Base-by-base conservation (phyloP, 2,888 invertebrate species). In the Archaeoteleia sp. region DNA sequence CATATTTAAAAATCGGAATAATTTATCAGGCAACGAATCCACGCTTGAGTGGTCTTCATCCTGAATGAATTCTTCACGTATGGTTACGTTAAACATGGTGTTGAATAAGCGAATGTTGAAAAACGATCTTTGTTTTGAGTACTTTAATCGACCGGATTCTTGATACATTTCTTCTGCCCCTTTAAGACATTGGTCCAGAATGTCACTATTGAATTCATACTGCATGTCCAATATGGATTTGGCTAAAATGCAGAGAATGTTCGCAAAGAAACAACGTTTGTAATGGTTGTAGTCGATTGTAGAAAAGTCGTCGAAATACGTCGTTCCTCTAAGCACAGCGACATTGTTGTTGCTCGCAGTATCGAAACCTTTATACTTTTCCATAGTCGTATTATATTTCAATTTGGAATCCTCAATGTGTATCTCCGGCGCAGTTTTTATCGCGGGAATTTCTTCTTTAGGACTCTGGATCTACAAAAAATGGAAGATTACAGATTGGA, bases 201-300 rank as follows among this genome's bases (percentile, higher is more conserved):
- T 60, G 1, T 60, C 75, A 1, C 71, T 55, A 1, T 49, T 53
- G 35, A 85, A 80, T 1, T 65, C 17, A 15, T 48, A 9, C 4
- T 78, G 32, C 0, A 74, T 72, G n/a, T 78, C 63, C 1, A 72
- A 13, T 7, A 70, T 71, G 4, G 79, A 76, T 71, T 82, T 85
- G 0, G 77, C 67, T 1, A 85, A 65, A 1, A 84, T 77, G 35
- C 82, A 81, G 0, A 84, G 40, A 15, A 84, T 71, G 0, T 81
- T 76, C 0, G 82, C 71, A 29, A 75, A 82, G 40, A 77, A 82
- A 34, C 85, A 85, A 1, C 77, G 48, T 32, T 81, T 83, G 20
- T 80, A 79, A 12, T 84, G 75, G 12, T 60, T 66, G 0, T 51
- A 29, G 13, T 81, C 77, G 1, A 14, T 1, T 1, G 14, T n/a